phyloP scores from a whole-genome alignment of 2,113 vertebrate species.

The Aviceda subcristata region DNA sequence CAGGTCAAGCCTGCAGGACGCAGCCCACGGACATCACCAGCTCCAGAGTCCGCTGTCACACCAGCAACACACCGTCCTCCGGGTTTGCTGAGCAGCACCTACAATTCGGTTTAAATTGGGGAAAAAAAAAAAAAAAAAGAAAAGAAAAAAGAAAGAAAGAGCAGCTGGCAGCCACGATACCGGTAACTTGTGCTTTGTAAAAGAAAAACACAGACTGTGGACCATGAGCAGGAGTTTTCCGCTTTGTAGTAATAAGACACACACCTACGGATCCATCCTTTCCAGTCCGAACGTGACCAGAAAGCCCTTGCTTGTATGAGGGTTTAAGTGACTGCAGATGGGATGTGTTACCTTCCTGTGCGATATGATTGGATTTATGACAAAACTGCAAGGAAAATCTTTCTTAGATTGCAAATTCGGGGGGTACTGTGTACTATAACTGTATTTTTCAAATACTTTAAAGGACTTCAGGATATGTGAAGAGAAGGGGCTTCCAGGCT shows the following conservation, averaged over 20 bases:
- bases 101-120: not conserved
- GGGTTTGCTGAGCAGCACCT: not conserved
- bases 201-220: not conserved
- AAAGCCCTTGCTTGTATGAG: not conserved
- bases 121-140: too few species aligned
- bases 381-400: not conserved
- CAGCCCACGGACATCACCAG: not conserved
- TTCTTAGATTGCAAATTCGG: not conserved
- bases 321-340: not conserved
- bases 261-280: not conserved
- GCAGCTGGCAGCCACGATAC: not conserved
- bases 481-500: not conserved
- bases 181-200: not conserved
- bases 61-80: not conserved
- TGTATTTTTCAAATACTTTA: not conserved
- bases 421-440: not conserved
- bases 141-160: too few species aligned
- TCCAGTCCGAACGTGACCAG: not conserved
- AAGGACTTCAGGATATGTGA: not conserved
- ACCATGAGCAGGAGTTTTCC: not conserved
- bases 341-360: not conserved
- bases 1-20: not conserved
- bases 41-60: not conserved
- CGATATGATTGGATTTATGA: not conserved
- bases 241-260: not conserved